A percentile compares a stretch with the other conserved stretches of the same genome.
Conservation (phyloP, 2,888 invertebrate genomes). For the Deilephila porcellus region DNA sequence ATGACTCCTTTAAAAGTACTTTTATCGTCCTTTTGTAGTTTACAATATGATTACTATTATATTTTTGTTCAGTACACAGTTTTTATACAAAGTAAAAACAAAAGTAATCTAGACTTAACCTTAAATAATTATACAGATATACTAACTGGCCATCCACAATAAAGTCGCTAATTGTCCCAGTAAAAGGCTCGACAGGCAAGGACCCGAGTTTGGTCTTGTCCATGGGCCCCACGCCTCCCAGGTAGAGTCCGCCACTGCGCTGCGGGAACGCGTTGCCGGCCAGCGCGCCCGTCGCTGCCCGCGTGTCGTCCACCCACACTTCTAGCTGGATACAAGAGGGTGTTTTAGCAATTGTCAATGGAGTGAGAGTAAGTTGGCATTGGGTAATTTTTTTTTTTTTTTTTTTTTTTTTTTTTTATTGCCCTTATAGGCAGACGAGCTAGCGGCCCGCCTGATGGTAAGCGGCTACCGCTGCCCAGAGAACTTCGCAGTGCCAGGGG, state of each 20-base stretch:
- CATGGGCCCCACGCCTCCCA: slow-evolving; percentile 89
- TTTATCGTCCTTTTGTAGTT: too few species aligned
- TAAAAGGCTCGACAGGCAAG: slow-evolving; percentile 82
- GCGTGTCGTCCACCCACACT: slow-evolving; percentile 90
- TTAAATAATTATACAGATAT: background rate
- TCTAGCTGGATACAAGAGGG: slow-evolving; percentile 75
- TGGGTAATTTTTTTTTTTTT: background rate
- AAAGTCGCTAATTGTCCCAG: slow-evolving; percentile 93
- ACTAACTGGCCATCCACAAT: slow-evolving; percentile 92
- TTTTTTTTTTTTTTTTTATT: too few species aligned
- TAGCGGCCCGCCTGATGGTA: too few species aligned
- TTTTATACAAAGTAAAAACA: too few species aligned
- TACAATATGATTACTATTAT: too few species aligned
- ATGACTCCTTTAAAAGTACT: too few species aligned
- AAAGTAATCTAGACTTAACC: too few species aligned
- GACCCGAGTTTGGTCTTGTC: slow-evolving; percentile 83
- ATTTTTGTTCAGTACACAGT: too few species aligned
- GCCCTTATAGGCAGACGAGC: too few species aligned
- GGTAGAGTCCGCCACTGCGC: slow-evolving; percentile 87
- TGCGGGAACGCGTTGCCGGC: slow-evolving; percentile 80
- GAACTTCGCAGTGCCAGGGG: too few species aligned
- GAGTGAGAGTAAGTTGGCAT: too few species aligned
- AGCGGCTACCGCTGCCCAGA: too few species aligned
- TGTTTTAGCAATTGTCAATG: background rate
- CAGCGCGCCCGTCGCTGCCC: slow-evolving; percentile 85